These are phyloP conservation scores for Eupithecia subumbrata DNA, from an alignment of 2,888 invertebrate genomes.

Conservation along the genomic window DNA sequence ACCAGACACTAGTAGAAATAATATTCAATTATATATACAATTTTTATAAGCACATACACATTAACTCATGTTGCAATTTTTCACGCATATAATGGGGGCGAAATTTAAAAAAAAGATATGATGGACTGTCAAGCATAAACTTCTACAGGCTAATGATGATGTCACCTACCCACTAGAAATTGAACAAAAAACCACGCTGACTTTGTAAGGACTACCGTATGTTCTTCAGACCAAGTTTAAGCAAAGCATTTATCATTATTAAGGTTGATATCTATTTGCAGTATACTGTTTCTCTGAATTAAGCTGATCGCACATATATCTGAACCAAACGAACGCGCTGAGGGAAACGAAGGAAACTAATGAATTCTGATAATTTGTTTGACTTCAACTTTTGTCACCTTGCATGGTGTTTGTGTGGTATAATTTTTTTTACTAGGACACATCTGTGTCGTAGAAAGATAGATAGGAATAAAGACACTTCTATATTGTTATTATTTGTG, in stretches of 20 bases:
- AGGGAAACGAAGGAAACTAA: neutral
- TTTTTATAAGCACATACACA: neutral
- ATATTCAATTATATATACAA: neutral
- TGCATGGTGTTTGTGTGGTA: neutral
- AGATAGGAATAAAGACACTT: neutral
- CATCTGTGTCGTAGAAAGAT: neutral
- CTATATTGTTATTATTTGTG: neutral
- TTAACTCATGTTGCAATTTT: neutral
- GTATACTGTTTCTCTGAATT: neutral
- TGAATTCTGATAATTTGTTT: neutral
- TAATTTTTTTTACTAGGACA: too few species aligned
- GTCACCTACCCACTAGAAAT: neutral
- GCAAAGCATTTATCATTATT: conserved; percentile 43
- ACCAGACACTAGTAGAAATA: neutral
- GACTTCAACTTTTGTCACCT: neutral
- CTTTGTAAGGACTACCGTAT: conserved; percentile 22
- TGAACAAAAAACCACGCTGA: conserved; percentile 3
- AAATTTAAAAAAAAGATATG: neutral
- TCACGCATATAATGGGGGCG: neutral
- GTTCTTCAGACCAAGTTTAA: conserved; percentile 35
- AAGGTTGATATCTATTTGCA: conserved; percentile 16
- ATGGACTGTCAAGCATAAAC: neutral
- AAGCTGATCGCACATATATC: neutral
- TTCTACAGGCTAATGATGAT: conserved; percentile 1
- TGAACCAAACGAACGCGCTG: neutral